These are phyloP conservation scores for Zaprionus lineosus DNA, from an alignment of 2,888 invertebrate species.

Conservation along the genomic window DNA sequence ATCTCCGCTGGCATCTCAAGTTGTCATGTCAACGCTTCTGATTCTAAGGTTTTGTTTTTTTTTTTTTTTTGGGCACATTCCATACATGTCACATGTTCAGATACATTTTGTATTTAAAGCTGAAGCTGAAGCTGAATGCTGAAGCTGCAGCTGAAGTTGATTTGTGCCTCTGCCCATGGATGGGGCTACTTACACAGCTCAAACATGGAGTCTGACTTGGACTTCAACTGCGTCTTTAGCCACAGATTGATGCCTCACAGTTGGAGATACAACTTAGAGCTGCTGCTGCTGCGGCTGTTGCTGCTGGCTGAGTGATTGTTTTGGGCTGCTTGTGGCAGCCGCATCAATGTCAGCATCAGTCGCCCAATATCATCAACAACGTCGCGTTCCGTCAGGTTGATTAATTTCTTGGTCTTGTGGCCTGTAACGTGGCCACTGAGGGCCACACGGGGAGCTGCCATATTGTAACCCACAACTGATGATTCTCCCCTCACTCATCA, in stretches of 20 bases:
- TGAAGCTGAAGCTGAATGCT: conserved; percentile 4
- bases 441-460: not conserved
- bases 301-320: conserved; percentile 65
- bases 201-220: not conserved
- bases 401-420: conserved; percentile 71
- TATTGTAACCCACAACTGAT: too few species aligned
- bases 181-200: conserved; percentile 24
- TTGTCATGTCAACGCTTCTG: conserved; percentile 82
- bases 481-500: too few species aligned
- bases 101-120: not conserved
- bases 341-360: conserved; percentile 77
- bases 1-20: conserved; percentile 74
- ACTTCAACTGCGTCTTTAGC: conserved; percentile 30
- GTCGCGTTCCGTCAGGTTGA: conserved; percentile 75
- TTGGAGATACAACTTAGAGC: conserved; percentile 57
- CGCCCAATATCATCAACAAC: conserved; percentile 79
- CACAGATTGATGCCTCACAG: conserved; percentile 78
- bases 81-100: conserved; percentile 22
- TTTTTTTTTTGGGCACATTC: conserved; percentile 51
- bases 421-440: conserved; percentile 30
- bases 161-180: conserved; percentile 43
- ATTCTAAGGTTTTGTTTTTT: conserved; percentile 63
- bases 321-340: conserved; percentile 66
- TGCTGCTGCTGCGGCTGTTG: conserved; percentile 10
- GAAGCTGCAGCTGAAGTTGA: conserved; percentile 40